These are phyloP conservation scores for Saguinus midas DNA, from an alignment of 2,113 vertebrate species.

Conservation along the genomic window DNA sequence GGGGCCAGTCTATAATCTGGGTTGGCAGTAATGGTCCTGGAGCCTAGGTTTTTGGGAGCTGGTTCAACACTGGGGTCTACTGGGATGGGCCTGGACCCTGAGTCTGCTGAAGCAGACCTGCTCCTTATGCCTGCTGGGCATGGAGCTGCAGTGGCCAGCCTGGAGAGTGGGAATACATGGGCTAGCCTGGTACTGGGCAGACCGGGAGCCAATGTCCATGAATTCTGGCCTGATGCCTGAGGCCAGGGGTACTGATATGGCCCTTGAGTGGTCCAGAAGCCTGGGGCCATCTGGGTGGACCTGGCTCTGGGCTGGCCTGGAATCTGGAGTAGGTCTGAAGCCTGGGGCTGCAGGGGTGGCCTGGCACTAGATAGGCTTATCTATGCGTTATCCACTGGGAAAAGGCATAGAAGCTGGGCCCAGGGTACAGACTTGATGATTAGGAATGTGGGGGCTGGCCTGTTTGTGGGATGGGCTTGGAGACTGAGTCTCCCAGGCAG, in stretches of 20 bases:
- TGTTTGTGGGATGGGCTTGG: neutral
- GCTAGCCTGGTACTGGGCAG: neutral
- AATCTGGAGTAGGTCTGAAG: neutral
- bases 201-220: neutral
- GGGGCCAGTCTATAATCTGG: neutral
- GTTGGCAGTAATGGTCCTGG: neutral
- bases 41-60: neutral
- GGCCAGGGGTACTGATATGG: neutral
- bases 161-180: neutral
- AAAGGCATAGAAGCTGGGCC: neutral
- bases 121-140: neutral
- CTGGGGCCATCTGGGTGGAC: neutral
- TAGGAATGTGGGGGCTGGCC: neutral
- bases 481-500: neutral
- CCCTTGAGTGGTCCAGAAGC: neutral
- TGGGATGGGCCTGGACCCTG: neutral
- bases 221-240: neutral
- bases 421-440: neutral
- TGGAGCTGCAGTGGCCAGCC: neutral
- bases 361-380: neutral
- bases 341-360: neutral
- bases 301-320: neutral
- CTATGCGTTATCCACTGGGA: neutral
- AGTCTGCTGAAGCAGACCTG: neutral
- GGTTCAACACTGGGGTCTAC: neutral